Percentiles rank a stretch among this genome's conserved stretches.
Evolutionary conservation across 2,797 vertebrate species (phyloP).

Genomic region (Eulemur rubriventer): DNA sequence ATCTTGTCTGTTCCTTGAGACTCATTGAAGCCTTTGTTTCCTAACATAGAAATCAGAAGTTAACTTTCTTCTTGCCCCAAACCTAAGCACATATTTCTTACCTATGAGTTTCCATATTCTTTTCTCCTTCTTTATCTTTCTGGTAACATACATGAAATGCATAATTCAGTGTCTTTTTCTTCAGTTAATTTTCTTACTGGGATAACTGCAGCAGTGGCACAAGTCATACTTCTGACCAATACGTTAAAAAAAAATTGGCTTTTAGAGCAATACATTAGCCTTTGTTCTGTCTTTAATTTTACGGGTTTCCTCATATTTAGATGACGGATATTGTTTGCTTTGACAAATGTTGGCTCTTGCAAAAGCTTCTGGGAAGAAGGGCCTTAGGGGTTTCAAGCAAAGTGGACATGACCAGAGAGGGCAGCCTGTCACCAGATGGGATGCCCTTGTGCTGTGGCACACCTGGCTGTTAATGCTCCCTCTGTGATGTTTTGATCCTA

Average conservation of each 20-base stretch:
- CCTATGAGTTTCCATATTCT: background rate
- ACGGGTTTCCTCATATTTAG: background rate
- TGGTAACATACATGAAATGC: background rate
- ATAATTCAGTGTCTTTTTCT: background rate
- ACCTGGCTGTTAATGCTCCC: background rate
- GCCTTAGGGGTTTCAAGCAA: background rate
- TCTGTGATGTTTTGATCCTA: background rate
- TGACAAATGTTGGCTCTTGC: background rate
- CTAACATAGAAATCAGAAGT: background rate
- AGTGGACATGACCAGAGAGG: background rate
- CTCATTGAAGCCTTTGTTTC: background rate
- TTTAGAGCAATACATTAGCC: background rate
- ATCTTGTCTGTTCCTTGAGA: background rate
- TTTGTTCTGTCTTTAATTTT: constrained; percentile 19
- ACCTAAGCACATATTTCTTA: background rate
- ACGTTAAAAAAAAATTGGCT: background rate
- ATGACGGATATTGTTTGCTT: background rate
- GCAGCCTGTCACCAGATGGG: background rate
- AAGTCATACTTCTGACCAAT: background rate
- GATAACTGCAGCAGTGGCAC: background rate
- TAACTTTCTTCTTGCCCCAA: background rate
- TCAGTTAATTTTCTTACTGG: background rate
- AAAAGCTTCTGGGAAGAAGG: background rate
- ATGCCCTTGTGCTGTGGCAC: background rate
- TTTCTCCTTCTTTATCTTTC: background rate